Percentiles rank a stretch among this genome's conserved stretches.
Evolutionary conservation across 2,888 invertebrate genomes (phyloP).

Genomic region (Argyresthia albistria): DNA sequence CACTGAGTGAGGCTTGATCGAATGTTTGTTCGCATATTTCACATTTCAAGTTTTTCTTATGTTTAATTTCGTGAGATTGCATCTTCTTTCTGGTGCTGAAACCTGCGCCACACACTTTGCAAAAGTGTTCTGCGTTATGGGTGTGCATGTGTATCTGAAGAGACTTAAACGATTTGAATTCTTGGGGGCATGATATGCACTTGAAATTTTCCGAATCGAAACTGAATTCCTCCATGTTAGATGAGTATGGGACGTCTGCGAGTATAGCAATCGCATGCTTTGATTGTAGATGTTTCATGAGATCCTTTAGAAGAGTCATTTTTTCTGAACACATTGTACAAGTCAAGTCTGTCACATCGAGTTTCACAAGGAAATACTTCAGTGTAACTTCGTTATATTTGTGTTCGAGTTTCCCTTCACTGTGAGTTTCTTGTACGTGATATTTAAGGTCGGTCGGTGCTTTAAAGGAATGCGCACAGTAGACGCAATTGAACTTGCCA

Average conservation of each 20-base stretch:
- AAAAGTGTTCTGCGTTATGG: slow-evolving; percentile 58
- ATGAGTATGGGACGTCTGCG: too few species aligned
- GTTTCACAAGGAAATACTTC: slow-evolving; percentile 42
- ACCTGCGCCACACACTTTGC: slow-evolving; percentile 56
- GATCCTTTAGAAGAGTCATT: slow-evolving; percentile 30
- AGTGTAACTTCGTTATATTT: slow-evolving; percentile 34
- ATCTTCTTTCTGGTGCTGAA: slow-evolving; percentile 53
- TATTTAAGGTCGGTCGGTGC: slow-evolving; percentile 26
- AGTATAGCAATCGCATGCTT: slow-evolving; percentile 37
- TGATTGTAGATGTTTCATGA: slow-evolving; percentile 44
- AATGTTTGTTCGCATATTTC: background rate
- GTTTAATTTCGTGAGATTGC: slow-evolving; percentile 51
- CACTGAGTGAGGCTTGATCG: slow-evolving; percentile 60
- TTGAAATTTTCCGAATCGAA: too few species aligned
- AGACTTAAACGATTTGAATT: slow-evolving; percentile 54
- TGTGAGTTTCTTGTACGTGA: slow-evolving; percentile 20
- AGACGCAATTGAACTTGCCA: slow-evolving; percentile 25
- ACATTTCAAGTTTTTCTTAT: slow-evolving; percentile 22
- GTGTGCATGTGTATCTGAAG: slow-evolving; percentile 62
- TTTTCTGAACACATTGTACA: slow-evolving; percentile 43
- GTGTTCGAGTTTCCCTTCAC: slow-evolving; percentile 11
- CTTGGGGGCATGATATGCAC: slow-evolving; percentile 31
- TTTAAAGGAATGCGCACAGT: slow-evolving; percentile 36
- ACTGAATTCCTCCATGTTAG: too few species aligned
- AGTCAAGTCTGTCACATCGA: slow-evolving; percentile 55